Evolutionary conservation across 2,888 invertebrate species (phyloP), one percentile per base, ranked within the genome.

Genomic region (Agriopis leucophaearia): DNA sequence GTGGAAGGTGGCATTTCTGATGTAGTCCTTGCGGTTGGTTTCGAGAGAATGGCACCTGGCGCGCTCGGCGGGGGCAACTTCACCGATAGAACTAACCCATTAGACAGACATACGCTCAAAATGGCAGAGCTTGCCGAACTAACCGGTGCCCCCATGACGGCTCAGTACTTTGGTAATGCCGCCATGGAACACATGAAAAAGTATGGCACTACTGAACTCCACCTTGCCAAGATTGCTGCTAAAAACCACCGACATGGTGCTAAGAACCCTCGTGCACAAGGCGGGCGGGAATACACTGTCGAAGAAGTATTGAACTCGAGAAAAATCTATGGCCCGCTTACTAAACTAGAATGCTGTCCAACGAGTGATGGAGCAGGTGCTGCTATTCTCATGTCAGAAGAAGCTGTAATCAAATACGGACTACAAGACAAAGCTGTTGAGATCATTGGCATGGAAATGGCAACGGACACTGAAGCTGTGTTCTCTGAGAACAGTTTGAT

Each of bases 341-440:
- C 99, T 1, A 99, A 99, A 86, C 94, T 99, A 12, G 99, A 99
- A 86, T 99, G 99, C 88, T 99, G 99, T 84, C 99, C 99, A 0
- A 99, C 99, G 0, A 99, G 99, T 55, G 99, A 99, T 91, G 99
- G 99, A n/a, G 96, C 98, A 0, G 99, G 98, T 35, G 99, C 99
- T 35, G 99, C 97, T 0, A 95, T 99, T 69, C 81, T 99, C 50
- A 99, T 97, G 73, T 98, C 97, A 10, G 99, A 99, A 90, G 96
- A 96, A 13, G 99, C 99, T 87, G 98, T 99, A 1, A 95, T 95
- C 69, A 94, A 95, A 42, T 97, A 98, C 82, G 96, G 97, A 8
- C 94, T 99, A 13, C 96, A 98, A 85, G 90, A 94, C 0, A 93
- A 91, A 66, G 99, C 99, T 15, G 97, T 99, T 0, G 99, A 99